Base-by-base conservation (phyloP, 1,140 invertebrate species). In the Elymnias hypermnestra region DNA sequence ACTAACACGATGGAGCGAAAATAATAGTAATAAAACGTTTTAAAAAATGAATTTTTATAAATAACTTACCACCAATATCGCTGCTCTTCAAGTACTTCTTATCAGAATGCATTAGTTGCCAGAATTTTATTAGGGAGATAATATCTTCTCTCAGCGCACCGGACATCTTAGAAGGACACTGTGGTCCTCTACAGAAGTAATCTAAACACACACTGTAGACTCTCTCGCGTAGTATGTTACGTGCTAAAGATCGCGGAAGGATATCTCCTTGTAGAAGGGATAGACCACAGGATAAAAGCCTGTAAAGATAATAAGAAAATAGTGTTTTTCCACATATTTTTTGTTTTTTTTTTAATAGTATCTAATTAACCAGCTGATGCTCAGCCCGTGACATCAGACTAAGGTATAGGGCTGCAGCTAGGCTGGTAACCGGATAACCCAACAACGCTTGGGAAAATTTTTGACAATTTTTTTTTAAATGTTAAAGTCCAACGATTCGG, bases 41-140 rank as follows among this genome's bases (percentile, higher is more conserved):
- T n/a, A n/a, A n/a, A n/a, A n/a, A n/a, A n/a, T n/a, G n/a, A n/a
- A n/a, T n/a, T n/a, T n/a, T n/a, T n/a, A n/a, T n/a, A 35, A 45
- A 9, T 15, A 6, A 38, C 62, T 58, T 4, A 84, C 77, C 73
- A 4, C 74, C 74, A 41, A 84, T 91, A 63, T 91, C 90, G 53
- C 90, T 93, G 12, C 91, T 92, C 81, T 94, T 94, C 42, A 99
- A 87, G 78, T 99, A 98, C 78, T 99, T 99, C 83, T 97, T 98
- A 72, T 99, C 98, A 3, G 95, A 94, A 79, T 98, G 95, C 90
- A 99, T 93, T 6, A 93, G 91, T 71, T 98, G 94, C 97, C 97
- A 99, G 78, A 99, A 99, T 53, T 93, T 92, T 13, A 98, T 91
- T n/a, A 99, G 73, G 1, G 92, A 92, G 13, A 91, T 89, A 40